Conservation (phyloP, 1,140 invertebrate species). For the Lucilia cuprina region DNA sequence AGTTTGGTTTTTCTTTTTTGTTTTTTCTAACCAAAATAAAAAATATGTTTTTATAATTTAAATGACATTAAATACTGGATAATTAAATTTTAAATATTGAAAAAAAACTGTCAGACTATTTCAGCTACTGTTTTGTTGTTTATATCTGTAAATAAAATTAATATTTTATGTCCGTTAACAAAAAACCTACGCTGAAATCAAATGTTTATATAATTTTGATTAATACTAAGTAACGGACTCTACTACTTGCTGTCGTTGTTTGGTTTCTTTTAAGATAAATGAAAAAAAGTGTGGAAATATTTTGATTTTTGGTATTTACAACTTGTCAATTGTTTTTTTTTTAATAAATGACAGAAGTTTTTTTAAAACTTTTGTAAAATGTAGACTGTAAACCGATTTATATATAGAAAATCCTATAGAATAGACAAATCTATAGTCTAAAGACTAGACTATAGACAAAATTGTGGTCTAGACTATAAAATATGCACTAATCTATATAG, state of each 20-base stretch:
- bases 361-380: too few species aligned
- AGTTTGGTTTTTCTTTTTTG: too few species aligned
- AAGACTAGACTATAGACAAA: too few species aligned
- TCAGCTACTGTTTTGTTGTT: not conserved
- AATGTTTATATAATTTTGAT: not conserved
- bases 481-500: too few species aligned
- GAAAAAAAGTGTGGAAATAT: not conserved
- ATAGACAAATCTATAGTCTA: too few species aligned
- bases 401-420: too few species aligned
- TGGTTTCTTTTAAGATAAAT: too few species aligned
- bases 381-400: too few species aligned
- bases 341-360: not conserved
- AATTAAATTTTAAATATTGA: not conserved
- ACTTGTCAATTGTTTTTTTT: not conserved
- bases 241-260: not conserved
- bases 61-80: not conserved
- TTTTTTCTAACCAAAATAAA: too few species aligned
- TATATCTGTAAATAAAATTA: not conserved
- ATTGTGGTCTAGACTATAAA: too few species aligned
- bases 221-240: not conserved
- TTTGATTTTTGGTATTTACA: not conserved
- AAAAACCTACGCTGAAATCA: not conserved
- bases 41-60: not conserved
- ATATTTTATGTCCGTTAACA: not conserved
- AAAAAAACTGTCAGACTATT: not conserved